Conservation (phyloP, 2,888 invertebrate genomes). For the Plebejus melissa region DNA sequence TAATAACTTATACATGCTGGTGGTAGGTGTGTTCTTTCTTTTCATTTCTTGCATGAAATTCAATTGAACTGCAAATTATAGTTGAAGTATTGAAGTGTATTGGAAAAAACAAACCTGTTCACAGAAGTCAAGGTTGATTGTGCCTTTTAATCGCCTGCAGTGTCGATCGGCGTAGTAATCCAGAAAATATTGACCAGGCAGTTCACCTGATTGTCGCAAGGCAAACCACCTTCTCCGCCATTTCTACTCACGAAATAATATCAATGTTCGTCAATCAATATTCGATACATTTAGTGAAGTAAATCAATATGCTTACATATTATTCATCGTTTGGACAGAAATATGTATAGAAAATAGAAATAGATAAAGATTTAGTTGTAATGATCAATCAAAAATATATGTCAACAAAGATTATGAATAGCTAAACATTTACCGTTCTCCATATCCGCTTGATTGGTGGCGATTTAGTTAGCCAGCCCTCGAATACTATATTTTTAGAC, state of each 20-base stretch:
- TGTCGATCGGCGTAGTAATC: slow-evolving; percentile 95
- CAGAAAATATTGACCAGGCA: slow-evolving; percentile 95
- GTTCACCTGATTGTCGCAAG: slow-evolving; percentile 92
- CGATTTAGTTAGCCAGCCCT: slow-evolving; percentile 97
- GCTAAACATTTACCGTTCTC: slow-evolving; percentile 86
- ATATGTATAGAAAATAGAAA: not conserved
- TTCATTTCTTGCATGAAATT: not conserved
- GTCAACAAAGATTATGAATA: slow-evolving; percentile 26
- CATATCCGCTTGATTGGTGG: slow-evolving; percentile 95
- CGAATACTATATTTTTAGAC: slow-evolving; percentile 86
- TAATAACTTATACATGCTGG: not conserved
- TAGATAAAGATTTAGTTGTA: not conserved
- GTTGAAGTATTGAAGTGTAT: not conserved
- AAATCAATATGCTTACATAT: not conserved
- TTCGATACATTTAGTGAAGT: not conserved
- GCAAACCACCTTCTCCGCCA: slow-evolving; percentile 98
- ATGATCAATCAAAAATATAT: slow-evolving; percentile 20
- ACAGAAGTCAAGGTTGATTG: slow-evolving; percentile 96
- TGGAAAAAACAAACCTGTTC: slow-evolving; percentile 84
- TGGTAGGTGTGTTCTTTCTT: not conserved
- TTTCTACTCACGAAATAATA: slow-evolving; percentile 79
- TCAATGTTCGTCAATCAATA: not conserved
- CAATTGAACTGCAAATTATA: not conserved
- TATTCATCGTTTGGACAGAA: not conserved
- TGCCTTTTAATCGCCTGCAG: slow-evolving; percentile 91